Conservation (phyloP, 92 coral and sea anemone genomes). For the Zoanthus sociatus region DNA sequence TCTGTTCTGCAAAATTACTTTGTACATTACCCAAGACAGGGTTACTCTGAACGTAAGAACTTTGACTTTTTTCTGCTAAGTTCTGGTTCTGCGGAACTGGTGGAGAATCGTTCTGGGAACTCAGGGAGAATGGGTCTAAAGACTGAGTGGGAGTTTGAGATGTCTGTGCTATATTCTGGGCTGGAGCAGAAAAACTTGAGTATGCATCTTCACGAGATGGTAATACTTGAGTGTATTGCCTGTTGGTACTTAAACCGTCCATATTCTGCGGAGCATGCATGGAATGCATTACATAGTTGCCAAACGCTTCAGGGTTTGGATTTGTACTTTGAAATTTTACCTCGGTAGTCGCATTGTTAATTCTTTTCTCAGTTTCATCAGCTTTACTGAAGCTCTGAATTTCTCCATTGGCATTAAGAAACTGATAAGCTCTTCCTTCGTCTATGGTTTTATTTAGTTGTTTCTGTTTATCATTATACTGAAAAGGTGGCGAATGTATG, state of each 20-base stretch:
- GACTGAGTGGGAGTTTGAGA: neutral
- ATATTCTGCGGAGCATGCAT: neutral
- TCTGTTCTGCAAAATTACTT: neutral
- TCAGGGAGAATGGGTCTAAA: neutral
- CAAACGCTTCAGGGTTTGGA: neutral
- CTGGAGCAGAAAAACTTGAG: neutral
- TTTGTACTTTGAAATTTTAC: neutral
- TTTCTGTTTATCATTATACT: slow-evolving; percentile 9
- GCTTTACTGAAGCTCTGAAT: slow-evolving; percentile 34
- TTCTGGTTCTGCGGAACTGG: neutral
- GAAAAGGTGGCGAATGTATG: slow-evolving; percentile 3
- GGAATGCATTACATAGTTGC: neutral
- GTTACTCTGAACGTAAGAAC: neutral
- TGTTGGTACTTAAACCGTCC: neutral
- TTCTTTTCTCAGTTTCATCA: neutral
- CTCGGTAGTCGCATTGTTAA: neutral
- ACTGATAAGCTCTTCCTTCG: slow-evolving; percentile 14
- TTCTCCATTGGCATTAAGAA: slow-evolving; percentile 36
- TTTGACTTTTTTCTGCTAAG: neutral
- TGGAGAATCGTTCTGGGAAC: neutral
- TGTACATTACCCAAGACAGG: neutral
- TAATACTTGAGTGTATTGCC: neutral
- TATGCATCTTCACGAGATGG: neutral
- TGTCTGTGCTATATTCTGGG: neutral
- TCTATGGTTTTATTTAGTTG: neutral